Evolutionary conservation across 2,113 vertebrate genomes (phyloP), one percentile per base, ranked within the genome.

Genomic region (Nasalis larvatus): DNA sequence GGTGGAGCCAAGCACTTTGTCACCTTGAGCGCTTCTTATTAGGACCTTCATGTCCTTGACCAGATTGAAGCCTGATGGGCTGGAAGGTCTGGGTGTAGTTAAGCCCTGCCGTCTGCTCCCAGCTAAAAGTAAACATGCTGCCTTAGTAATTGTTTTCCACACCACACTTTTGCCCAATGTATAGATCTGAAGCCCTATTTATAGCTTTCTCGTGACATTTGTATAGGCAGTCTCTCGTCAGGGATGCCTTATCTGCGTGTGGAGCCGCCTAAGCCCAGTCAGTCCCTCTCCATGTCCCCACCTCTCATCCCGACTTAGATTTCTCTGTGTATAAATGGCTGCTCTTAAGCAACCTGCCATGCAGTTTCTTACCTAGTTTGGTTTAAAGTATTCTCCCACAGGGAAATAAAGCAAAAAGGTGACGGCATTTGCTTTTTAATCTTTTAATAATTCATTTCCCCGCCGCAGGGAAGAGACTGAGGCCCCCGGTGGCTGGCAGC

Each of bases 401-500:
- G 90, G 90, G 95, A 92, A 80, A 30, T 37, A 69, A 85, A 91
- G 90, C 87, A 40, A 17, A 78, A 69, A 78, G 92, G 92, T 74
- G 80, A 35, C 4, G 14, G 69, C 95, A 20, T 69, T n/a, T 95
- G 91, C 47, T 45, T 96, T 77, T 74, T 94, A 63, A 32, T 92
- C 80, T 78, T 54, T 96, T 78, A 89, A 63, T 90, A 87, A 95
- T 90, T 92, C 49, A 89, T 91, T 42, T 95, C 89, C 60, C 80
- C 0, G 25, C 85, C 2, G 7, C 52, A 73, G 92, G 89, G 91
- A 92, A 45, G 89, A 69, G 93, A 35, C 63, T 9, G 89, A 40
- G 86, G 89, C 86, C 58, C 17, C 47, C 10, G 13, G 16, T 0
- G 0, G 54, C 89, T 93, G 83, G 83, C 23, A 73, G 20, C 32